These are phyloP conservation scores for Phyllotis vaccarum DNA, from an alignment of 2,797 vertebrate genomes.

Conservation along the genomic window DNA sequence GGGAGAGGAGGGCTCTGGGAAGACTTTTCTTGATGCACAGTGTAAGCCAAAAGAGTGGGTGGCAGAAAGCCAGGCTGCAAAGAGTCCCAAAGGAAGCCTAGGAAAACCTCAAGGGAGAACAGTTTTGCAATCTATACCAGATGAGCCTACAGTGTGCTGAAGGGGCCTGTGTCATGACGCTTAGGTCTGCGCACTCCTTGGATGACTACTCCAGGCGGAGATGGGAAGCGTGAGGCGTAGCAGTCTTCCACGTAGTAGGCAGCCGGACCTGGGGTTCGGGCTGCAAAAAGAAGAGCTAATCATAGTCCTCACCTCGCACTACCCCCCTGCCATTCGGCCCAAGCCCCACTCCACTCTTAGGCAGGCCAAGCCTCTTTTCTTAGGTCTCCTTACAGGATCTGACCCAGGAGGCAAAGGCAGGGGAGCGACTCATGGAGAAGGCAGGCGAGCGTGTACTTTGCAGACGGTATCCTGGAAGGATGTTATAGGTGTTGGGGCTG, in stretches of 20 bases:
- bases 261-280: constrained; percentile 31
- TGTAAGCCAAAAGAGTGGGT: neutral
- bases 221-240: constrained; percentile 53
- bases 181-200: constrained; percentile 75
- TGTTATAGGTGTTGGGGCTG: constrained; percentile 49
- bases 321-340: no score
- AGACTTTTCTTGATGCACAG: neutral
- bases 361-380: no score
- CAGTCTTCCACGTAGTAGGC: constrained; percentile 62
- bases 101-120: neutral
- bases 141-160: constrained; percentile 48
- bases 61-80: neutral
- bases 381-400: constrained; percentile 55
- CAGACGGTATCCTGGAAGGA: constrained; percentile 21
- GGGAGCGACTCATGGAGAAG: constrained; percentile 71
- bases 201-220: constrained; percentile 45
- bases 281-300: constrained; percentile 48
- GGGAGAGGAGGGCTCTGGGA: no score
- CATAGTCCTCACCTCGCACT: neutral
- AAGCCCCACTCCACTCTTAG: neutral
- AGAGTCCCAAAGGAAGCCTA: neutral
- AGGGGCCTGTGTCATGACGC: constrained; percentile 73
- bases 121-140: accelerated
- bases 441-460: constrained; percentile 1
- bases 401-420: neutral